Percentiles rank a stretch among this genome's conserved stretches.
These are phyloP conservation scores for Antitype chi DNA, from an alignment of 2,888 invertebrate species.

Conservation along the genomic window DNA sequence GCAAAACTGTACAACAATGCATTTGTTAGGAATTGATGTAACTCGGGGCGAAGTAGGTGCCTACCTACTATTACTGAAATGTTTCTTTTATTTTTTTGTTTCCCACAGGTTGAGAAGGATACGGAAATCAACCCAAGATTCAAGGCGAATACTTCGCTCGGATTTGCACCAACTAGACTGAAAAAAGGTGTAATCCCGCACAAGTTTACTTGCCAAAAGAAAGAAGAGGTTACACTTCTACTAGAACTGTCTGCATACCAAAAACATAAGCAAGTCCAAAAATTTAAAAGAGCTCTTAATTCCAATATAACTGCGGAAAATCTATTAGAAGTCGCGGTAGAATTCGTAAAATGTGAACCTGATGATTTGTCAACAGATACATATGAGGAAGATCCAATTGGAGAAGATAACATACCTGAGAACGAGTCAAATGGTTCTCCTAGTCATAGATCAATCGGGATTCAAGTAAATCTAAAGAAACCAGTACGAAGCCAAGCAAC, in stretches of 20 bases:
- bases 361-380: constrained; percentile 4
- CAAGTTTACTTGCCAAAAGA: constrained; percentile 41
- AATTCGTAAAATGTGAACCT: constrained; percentile 45
- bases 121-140: constrained; percentile 21
- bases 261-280: constrained; percentile 29
- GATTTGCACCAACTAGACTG: constrained; percentile 13
- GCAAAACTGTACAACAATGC: neutral
- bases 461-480: constrained; percentile 14
- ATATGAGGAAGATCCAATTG: neutral
- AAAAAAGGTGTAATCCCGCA: constrained; percentile 43
- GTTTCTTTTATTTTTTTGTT: neutral
- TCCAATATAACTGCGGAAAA: constrained; percentile 25
- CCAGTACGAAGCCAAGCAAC: constrained; percentile 1
- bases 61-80: neutral
- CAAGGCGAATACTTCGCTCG: too few relatives aligned
- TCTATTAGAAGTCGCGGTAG: constrained; percentile 34
- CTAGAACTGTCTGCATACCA: constrained; percentile 31
- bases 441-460: neutral
- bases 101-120: constrained; percentile 25
- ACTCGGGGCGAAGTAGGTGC: neutral
- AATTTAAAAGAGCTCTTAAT: constrained; percentile 29
- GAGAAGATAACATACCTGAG: neutral
- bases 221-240: constrained; percentile 17
- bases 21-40: neutral
- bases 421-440: neutral